Evolutionary conservation across 2,113 vertebrate species (phyloP).

Genomic region (Apteryx owenii): DNA sequence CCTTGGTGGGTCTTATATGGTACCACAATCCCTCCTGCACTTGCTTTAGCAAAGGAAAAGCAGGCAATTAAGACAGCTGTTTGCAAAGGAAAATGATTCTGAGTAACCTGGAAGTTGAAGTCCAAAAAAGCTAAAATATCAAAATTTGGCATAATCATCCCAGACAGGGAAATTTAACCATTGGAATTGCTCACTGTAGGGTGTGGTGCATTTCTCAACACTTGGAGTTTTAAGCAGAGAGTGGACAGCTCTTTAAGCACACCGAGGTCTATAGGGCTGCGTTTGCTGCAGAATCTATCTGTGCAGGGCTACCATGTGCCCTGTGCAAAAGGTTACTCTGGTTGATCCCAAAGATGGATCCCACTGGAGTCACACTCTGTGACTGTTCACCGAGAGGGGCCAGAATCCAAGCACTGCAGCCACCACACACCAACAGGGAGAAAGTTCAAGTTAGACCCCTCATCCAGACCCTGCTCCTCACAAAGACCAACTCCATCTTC

Average conservation of each 20-base stretch:
- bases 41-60: neutral
- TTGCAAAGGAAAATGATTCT: neutral
- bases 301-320: too few relatives aligned
- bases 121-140: neutral
- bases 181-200: neutral
- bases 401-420: neutral
- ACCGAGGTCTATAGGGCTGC: rapidly evolving
- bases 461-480: neutral
- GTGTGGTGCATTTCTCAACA: neutral
- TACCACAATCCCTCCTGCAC: neutral
- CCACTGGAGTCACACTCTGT: rapidly evolving
- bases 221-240: neutral
- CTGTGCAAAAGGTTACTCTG: neutral
- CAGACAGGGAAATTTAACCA: neutral
- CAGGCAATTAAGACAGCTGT: neutral
- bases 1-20: neutral
- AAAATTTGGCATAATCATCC: neutral
- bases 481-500: neutral
- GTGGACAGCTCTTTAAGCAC: neutral
- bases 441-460: neutral
- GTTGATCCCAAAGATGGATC: neutral
- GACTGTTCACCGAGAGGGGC: neutral
- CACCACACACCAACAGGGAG: neutral
- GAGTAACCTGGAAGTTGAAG: neutral
- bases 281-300: neutral